Evolutionary conservation across 2,888 invertebrate genomes (phyloP), one percentile per base, ranked within the genome.

Genomic region (Cheilosia vernalis): DNA sequence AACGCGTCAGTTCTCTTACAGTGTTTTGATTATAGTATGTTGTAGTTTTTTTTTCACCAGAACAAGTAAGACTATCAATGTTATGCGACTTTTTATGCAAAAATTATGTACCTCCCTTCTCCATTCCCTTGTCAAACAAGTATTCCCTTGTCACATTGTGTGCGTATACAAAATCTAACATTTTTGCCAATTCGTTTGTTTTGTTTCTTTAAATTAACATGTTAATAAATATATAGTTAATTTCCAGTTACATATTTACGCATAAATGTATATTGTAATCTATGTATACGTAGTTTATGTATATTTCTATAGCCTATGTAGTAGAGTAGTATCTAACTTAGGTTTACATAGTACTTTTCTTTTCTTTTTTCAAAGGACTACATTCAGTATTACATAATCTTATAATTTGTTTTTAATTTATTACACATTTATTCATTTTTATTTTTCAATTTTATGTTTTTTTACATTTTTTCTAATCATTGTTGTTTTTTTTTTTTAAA

Each of bases 351-450:
- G 60, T 84, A 74, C 53, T 61, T 67, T 63, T 77, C n/a, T 2
- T 44, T 7, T 58, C 15, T 60, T 58, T 78, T 51, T 24, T 24
- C 51, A 60, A 63, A 73, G 51, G 19, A 79, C 72, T 73, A 77
- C 27, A 44, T 61, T 80, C 67, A 87, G 88, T 88, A 88, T 89
- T 89, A 89, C 88, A 89, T 89, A 89, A 89, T 80, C 86, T 78
- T 76, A 87, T 85, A 74, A 69, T 87, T 87, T 72, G 19, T 17
- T 69, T 81, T 74, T 27, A 70, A 37, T 58, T 81, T 81, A 63
- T 63, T 82, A 83, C 79, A 70, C 53, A 30, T 24, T 60, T 64
- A 15, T 60, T 66, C 61, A 61, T 58, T 33, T 42, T 61, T 60
- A 24, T 49, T 61, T 19, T 10, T 40, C 69, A 66, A 19, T 42